Conservation (phyloP, 2,797 vertebrate species). For the Nannoperca obscura region DNA sequence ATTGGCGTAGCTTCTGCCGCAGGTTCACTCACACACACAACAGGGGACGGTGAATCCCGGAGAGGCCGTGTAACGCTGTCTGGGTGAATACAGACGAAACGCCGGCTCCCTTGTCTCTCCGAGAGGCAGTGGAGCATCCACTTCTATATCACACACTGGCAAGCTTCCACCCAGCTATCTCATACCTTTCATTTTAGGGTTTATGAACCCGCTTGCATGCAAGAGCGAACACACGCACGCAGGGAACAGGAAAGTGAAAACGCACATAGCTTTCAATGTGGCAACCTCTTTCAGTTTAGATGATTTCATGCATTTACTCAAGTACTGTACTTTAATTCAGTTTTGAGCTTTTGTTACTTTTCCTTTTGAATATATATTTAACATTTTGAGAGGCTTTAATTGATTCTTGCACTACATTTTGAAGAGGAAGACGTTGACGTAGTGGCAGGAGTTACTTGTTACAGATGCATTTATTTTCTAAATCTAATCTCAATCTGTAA, state of each 20-base stretch:
- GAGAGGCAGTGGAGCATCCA: slow-evolving; percentile 71
- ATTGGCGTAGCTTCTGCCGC: background rate
- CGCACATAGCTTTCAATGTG: slow-evolving; percentile 23
- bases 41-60: slow-evolving; percentile 50
- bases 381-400: background rate
- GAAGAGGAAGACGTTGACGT: background rate
- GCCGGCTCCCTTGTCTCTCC: slow-evolving; percentile 64
- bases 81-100: slow-evolving; percentile 66
- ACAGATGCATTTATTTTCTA: background rate
- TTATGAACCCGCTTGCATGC: slow-evolving; percentile 75
- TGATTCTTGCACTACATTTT: background rate
- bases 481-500: too few species aligned
- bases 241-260: slow-evolving; percentile 61
- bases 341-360: background rate
- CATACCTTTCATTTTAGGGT: slow-evolving; percentile 77
- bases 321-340: background rate
- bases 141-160: slow-evolving; percentile 75
- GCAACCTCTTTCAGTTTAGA: slow-evolving; percentile 41
- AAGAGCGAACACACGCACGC: slow-evolving; percentile 69
- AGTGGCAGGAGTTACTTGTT: background rate
- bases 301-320: slow-evolving; percentile 44
- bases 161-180: slow-evolving; percentile 71
- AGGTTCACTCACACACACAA: slow-evolving; percentile 41
- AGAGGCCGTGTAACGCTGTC: slow-evolving; percentile 49
- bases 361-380: background rate